Base-by-base conservation (phyloP, 2,113 vertebrate species). In the Callorhinus ursinus region DNA sequence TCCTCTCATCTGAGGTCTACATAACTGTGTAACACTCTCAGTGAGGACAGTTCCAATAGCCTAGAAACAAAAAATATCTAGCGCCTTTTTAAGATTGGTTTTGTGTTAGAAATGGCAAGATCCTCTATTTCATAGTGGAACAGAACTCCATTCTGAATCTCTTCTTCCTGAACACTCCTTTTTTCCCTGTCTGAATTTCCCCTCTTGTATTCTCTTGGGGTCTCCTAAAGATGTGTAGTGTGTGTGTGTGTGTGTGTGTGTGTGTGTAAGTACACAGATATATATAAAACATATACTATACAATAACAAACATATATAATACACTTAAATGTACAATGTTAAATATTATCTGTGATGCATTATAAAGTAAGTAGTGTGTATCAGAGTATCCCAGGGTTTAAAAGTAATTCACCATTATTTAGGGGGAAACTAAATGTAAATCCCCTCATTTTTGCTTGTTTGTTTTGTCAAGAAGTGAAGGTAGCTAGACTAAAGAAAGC, bases 321-420 rank as follows among this genome's bases (percentile, higher is more conserved):
- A 57, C 7, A 57, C 12, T 69, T 82, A 82, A 46, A 81, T 86
- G 7, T 77, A 7, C 53, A 77, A 31, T 36, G 87, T 82, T 69
- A 82, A 46, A 53, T 46, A 19, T 59, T 79, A 92, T 22, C 36
- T 92, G 4, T 89, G 61, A 71, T 77, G 36, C 79, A 33, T 21
- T 57, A 74, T 51, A 88, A 84, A 22, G 0, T 28, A 49, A 80
- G 18, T 22, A 67, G 14, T 84, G 7, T 59, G 1, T 42, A 3
- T 84, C 51, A 88, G 53, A 88, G n/a, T 19, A 81, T 24, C 14
- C 12, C 21, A 82, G 3, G 77, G 16, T 71, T 81, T 76, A 72
- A 76, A 97, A 91, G 69, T 55, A 93, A 81, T 90, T 53, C 71
- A 89, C 55, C 7, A 85, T 90, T 69, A 59, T 86, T 97, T 87